Evolutionary conservation across 2,113 vertebrate species (phyloP), one percentile per base, ranked within the genome.

Genomic region (Ornithorhynchus anatinus): DNA sequence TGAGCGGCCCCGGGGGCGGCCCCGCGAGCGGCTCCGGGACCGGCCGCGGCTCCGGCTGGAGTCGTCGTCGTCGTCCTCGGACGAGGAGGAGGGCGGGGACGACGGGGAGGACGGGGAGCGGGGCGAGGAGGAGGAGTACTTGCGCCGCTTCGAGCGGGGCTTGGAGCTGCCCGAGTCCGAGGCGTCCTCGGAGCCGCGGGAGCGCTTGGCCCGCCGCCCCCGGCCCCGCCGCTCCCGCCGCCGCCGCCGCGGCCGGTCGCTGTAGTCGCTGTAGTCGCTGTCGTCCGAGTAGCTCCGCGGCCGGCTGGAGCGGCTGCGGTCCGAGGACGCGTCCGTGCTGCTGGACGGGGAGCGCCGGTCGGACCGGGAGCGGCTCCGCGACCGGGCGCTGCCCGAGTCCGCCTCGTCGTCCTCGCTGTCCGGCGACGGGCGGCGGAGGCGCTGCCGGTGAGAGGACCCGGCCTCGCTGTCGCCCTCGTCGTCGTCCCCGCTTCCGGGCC

Each of bases 201-300:
- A 98, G 1, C 90, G 95, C 71, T 97, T 96, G 2, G 96, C 96
- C 61, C 32, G 92, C 77, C 93, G 89, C 81, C 91, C 70, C 16
- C n/a, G n/a, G 94, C 94, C 0, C 83, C 92, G 14, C 94, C 93
- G 10, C 97, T 99, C 77, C 98, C 96, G 74, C 96, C 97, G 10
- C 96, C 98, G 70, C n/a, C n/a, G n/a, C 81, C 91, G 71, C 16
- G 94, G 94, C 0, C 83, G 92, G 14, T 94, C 93, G 10, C 97
- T 99, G 78, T 98, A 97, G 74, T 97, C 97, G 10, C 96, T 99
- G 70, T 99, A 98, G n/a, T n/a, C n/a, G 84, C 96, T 98, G 66
- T 99, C 91, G 0, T 92, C 96, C 0, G 96, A 96, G 84, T 98
- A 98, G 84, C 97, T 99, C 1, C 89, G 92, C 17, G 86, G 91